Evolutionary conservation across 2,797 vertebrate species (phyloP).

Genomic region (Molossus molossus): DNA sequence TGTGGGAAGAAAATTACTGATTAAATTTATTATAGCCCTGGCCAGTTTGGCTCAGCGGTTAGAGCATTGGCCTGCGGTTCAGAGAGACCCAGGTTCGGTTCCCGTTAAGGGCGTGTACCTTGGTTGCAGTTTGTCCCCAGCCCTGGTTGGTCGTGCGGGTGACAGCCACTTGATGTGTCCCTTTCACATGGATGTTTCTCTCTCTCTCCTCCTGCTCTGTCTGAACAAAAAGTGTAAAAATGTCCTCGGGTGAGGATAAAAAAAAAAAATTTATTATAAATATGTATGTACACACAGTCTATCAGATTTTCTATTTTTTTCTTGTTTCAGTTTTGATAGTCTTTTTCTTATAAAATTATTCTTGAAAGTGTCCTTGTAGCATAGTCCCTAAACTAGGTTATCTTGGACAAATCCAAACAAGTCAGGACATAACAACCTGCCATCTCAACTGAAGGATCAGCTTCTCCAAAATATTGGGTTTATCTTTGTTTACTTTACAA

Average conservation of each 20-base stretch:
- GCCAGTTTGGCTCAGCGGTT: no score
- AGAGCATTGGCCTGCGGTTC: no score
- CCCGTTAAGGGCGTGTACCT: no score
- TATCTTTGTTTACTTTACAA: background rate
- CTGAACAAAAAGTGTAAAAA: no score
- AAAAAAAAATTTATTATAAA: background rate
- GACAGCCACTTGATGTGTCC: no score
- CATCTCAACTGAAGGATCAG: conserved; percentile 9
- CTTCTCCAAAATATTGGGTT: conserved; percentile 11
- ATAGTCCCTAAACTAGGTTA: background rate
- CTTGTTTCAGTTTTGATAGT: background rate
- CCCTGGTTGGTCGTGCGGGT: no score
- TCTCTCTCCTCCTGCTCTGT: no score
- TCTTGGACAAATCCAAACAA: conserved; percentile 36
- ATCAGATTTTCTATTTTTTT: background rate
- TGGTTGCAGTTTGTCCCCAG: no score
- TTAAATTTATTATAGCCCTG: background rate
- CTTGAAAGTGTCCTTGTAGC: background rate
- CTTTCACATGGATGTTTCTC: no score
- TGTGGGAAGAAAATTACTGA: background rate
- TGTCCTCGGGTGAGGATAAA: no score
- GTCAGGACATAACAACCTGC: background rate
- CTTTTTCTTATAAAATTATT: conserved; percentile 44
- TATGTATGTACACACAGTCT: background rate
- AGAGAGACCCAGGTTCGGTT: no score